Percentiles rank a stretch among this genome's conserved stretches.
phyloP scores from a whole-genome alignment of 2,888 invertebrate genomes.

The Amblyteles armatorius region DNA sequence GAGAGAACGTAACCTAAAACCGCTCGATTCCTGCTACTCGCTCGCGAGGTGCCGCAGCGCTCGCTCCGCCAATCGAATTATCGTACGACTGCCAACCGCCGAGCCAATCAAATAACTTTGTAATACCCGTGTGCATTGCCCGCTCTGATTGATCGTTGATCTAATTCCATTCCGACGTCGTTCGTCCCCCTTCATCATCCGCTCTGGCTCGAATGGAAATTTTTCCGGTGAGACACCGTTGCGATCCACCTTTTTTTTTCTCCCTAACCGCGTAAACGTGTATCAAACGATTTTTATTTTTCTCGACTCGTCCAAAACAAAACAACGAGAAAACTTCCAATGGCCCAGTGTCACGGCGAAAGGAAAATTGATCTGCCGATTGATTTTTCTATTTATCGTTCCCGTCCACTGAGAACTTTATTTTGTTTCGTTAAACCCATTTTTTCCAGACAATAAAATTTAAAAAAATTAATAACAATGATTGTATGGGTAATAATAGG shows the following conservation, averaged over 20 bases:
- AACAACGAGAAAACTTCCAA: no score
- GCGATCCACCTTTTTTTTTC: background rate
- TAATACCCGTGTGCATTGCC: conserved; percentile 38
- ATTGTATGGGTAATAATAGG: background rate
- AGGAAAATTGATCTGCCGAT: no score
- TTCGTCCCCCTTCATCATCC: background rate
- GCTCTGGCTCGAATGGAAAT: background rate
- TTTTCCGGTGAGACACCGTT: background rate
- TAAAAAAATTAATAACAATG: background rate
- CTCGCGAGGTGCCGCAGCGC: conserved; percentile 10
- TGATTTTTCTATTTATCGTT: no score
- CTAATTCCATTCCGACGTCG: conserved; percentile 14
- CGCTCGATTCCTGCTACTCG: conserved; percentile 13
- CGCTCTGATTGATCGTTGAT: conserved; percentile 47
- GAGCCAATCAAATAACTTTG: conserved; percentile 47
- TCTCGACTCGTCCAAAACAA: no score
- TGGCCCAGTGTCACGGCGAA: no score
- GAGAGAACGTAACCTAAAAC: background rate
- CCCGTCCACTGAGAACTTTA: no score
- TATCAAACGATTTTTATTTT: background rate
- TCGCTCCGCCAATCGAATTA: conserved; percentile 61
- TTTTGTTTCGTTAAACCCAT: no score
- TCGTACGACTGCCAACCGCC: conserved; percentile 48
- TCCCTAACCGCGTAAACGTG: background rate
- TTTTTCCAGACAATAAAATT: no score